Percentiles rank a stretch among this genome's conserved stretches.
Conservation (phyloP, 2,113 vertebrate species). For the Bambusicola thoracicus region DNA sequence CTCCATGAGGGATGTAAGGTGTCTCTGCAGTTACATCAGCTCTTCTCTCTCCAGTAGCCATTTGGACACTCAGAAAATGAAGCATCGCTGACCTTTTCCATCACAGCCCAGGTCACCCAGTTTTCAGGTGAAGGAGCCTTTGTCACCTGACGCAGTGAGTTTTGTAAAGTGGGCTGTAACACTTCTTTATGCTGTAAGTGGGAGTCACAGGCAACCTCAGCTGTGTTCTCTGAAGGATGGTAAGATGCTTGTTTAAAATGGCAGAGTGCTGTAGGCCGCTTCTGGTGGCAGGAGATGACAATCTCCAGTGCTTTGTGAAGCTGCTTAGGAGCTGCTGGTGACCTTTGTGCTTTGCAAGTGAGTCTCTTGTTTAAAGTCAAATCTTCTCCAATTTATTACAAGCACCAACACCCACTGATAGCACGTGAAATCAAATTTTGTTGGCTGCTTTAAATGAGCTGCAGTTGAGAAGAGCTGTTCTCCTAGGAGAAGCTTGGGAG, state of each 20-base stretch:
- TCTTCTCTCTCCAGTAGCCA: background rate
- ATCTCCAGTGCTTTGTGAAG: background rate
- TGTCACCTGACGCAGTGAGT: background rate
- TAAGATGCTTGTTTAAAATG: fast-evolving
- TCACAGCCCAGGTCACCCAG: fast-evolving
- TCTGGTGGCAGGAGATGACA: background rate
- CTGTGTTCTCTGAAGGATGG: background rate
- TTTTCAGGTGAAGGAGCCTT: background rate
- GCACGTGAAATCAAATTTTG: background rate
- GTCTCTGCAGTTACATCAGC: background rate
- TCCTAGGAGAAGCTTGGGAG: background rate
- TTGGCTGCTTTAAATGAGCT: background rate
- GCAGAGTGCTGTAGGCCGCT: background rate
- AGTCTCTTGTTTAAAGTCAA: background rate
- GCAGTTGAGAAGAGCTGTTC: constrained; percentile 22
- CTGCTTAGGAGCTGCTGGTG: background rate
- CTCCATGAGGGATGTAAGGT: background rate
- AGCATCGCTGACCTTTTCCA: background rate
- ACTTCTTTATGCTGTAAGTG: background rate
- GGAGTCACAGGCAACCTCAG: background rate
- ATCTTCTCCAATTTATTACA: background rate
- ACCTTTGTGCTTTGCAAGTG: background rate
- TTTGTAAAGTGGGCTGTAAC: background rate
- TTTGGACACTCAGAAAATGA: background rate
- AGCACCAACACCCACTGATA: constrained; percentile 53